Percentiles rank a stretch among this genome's conserved stretches.
These are phyloP conservation scores for Eptesicus fuscus DNA, from an alignment of 2,113 vertebrate species.

Conservation along the genomic window DNA sequence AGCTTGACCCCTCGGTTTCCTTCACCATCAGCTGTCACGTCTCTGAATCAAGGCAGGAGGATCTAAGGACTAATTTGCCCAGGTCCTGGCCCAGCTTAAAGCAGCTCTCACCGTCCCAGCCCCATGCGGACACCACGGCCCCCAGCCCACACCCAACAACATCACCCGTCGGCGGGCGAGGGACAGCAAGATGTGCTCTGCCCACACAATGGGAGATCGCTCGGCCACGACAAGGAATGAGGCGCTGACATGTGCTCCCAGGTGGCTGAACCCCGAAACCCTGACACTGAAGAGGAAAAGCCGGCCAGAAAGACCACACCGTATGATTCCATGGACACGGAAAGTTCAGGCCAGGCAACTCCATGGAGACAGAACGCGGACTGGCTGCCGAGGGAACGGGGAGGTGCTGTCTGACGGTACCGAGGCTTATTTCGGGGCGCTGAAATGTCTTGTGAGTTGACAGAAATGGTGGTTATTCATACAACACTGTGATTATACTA, in stretches of 20 bases:
- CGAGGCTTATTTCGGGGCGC: not conserved
- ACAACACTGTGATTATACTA: fast-evolving
- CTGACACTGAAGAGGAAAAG: not conserved
- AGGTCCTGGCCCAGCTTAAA: fast-evolving
- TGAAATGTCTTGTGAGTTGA: not conserved
- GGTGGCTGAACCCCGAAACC: fast-evolving
- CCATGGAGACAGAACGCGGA: not conserved
- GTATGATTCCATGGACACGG: fast-evolving
- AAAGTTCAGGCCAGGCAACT: not conserved
- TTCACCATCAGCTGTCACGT: not conserved
- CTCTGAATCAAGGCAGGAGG: not conserved
- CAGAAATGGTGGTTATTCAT: fast-evolving
- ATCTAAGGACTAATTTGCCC: not conserved
- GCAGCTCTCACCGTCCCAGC: not conserved
- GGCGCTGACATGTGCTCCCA: fast-evolving
- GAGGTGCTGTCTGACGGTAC: not conserved
- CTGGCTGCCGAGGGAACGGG: not conserved
- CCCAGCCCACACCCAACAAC: not conserved
- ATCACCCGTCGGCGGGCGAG: fast-evolving
- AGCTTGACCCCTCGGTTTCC: not conserved
- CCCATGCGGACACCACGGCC: fast-evolving
- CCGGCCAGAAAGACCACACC: not conserved
- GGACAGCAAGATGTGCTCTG: not conserved
- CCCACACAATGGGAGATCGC: fast-evolving
- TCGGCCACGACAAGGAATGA: not conserved